Evolutionary conservation across 2,113 vertebrate genomes (phyloP).

Genomic region (Chrysemys picta): DNA sequence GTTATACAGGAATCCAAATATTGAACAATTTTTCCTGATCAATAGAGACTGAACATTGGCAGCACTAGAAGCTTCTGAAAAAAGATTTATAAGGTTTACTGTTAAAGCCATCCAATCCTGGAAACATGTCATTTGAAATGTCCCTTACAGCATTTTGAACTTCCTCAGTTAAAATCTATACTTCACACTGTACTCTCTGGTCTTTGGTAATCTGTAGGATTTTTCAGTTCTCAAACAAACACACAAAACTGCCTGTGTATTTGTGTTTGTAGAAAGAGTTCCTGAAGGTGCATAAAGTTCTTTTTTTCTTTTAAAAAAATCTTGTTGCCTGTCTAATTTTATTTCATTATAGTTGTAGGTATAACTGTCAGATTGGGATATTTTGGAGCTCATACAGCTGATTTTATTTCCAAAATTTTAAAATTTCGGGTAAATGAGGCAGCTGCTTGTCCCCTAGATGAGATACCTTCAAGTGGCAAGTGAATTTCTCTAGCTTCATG

Average conservation of each 20-base stretch:
- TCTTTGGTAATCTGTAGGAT: background rate
- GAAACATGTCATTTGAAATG: background rate
- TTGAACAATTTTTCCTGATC: background rate
- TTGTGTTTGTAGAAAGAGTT: background rate
- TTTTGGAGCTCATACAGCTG: background rate
- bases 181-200: background rate
- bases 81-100: background rate
- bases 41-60: background rate
- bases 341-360: background rate
- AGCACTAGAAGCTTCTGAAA: background rate
- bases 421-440: background rate
- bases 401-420: background rate
- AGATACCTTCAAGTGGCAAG: background rate
- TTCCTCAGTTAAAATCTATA: background rate
- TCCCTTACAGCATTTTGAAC: background rate
- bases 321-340: background rate
- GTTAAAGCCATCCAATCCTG: background rate
- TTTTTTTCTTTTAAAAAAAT: background rate
- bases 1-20: background rate
- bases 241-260: no score
- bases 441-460: background rate
- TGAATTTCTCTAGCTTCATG: background rate
- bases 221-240: background rate
- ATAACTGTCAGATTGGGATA: background rate
- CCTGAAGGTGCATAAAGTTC: background rate